Evolutionary conservation across 2,797 vertebrate genomes (phyloP).

Genomic region (Crenuchus spilurus): DNA sequence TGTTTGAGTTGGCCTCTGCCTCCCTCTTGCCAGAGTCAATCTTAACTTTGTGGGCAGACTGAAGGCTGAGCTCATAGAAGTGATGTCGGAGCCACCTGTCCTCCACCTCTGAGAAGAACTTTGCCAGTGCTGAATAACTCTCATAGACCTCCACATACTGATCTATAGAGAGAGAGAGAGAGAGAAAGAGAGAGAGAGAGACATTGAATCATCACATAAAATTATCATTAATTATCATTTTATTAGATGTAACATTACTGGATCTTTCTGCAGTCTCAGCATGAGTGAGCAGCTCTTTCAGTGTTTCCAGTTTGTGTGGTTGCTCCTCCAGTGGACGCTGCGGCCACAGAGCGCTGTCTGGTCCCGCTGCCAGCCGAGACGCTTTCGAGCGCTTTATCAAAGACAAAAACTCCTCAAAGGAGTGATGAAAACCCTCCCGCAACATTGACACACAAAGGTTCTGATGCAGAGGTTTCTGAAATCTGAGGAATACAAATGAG

Average conservation of each 20-base stretch:
- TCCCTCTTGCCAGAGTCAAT: slow-evolving; percentile 47
- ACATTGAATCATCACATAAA: background rate
- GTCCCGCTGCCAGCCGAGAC: slow-evolving; percentile 68
- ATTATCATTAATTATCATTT: background rate
- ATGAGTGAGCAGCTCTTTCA: slow-evolving; percentile 80
- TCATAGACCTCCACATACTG: slow-evolving; percentile 59
- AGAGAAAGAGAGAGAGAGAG: background rate
- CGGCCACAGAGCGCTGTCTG: slow-evolving; percentile 76
- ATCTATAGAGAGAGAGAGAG: background rate
- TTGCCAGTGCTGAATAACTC: slow-evolving; percentile 60
- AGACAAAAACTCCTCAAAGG: slow-evolving; percentile 81
- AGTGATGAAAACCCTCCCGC: slow-evolving; percentile 82
- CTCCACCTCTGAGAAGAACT: slow-evolving; percentile 58
- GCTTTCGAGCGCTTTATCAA: slow-evolving; percentile 78
- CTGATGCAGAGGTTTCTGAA: slow-evolving; percentile 82
- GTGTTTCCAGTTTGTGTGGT: slow-evolving; percentile 81
- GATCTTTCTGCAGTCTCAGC: slow-evolving; percentile 82
- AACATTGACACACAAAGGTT: slow-evolving; percentile 88
- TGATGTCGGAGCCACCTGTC: slow-evolving; percentile 67
- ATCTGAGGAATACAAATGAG: slow-evolving; percentile 68
- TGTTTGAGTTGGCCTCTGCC: slow-evolving; percentile 58
- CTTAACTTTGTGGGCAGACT: slow-evolving; percentile 42
- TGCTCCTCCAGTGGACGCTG: slow-evolving; percentile 82
- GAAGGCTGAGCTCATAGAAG: slow-evolving; percentile 64
- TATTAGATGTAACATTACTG: slow-evolving; percentile 68